These are phyloP conservation scores for Tonatia bakeri DNA, from an alignment of 2,113 vertebrate species.

Conservation along the genomic window DNA sequence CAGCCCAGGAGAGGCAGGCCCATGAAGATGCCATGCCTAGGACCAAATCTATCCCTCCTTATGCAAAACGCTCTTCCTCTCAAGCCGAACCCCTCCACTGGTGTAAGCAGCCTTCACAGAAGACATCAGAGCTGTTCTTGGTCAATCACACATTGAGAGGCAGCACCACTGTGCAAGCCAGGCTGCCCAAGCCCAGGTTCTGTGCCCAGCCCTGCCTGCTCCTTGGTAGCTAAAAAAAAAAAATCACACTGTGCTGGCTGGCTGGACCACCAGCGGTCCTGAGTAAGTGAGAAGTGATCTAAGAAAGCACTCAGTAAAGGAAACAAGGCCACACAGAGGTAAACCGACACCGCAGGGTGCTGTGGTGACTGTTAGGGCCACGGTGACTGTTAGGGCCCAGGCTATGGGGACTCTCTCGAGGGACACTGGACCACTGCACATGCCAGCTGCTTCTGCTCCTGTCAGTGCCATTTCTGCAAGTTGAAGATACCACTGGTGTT, in stretches of 20 bases:
- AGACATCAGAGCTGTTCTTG: not conserved
- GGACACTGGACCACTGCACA: not conserved
- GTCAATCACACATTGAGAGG: not conserved
- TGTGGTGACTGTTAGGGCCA: too few species aligned
- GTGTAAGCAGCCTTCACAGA: not conserved
- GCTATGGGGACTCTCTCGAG: not conserved
- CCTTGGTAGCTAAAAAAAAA: not conserved
- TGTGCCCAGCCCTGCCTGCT: not conserved
- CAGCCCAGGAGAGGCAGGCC: not conserved
- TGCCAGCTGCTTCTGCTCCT: not conserved
- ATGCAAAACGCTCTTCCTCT: not conserved
- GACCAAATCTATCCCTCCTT: not conserved
- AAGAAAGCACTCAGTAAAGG: too few species aligned
- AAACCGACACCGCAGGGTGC: not conserved
- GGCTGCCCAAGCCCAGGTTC: not conserved
- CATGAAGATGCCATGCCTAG: not conserved
- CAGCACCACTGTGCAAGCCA: accelerated
- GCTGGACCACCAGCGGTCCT: not conserved
- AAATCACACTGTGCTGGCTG: not conserved
- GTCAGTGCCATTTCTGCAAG: not conserved
- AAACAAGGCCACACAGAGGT: not conserved
- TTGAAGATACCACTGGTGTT: not conserved
- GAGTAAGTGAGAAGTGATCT: not conserved
- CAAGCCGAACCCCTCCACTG: not conserved
- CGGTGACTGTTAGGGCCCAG: too few species aligned